A percentile compares a stretch with the other conserved stretches of the same genome.
Evolutionary conservation across 2,113 vertebrate genomes (phyloP).

Genomic region (Thryonomys swinderianus): DNA sequence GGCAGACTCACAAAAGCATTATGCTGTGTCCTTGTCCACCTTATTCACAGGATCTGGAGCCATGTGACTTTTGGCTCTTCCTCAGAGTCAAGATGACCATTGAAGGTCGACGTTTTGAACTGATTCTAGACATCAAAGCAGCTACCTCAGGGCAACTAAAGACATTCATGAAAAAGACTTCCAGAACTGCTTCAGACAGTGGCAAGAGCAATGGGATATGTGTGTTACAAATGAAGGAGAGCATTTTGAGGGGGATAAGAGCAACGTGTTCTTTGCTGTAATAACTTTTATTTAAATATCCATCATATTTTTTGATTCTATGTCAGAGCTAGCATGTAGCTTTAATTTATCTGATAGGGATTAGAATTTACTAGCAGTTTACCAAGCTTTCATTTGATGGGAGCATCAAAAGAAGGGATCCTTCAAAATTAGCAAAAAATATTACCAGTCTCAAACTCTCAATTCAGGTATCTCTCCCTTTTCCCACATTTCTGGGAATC

Average conservation of each 20-base stretch:
- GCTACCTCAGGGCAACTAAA: background rate
- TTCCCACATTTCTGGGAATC: background rate
- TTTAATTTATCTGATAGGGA: constrained; percentile 7
- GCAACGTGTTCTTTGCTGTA: background rate
- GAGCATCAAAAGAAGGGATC: background rate
- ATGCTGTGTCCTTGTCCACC: background rate
- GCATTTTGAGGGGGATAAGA: background rate
- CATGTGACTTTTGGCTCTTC: background rate
- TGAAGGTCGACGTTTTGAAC: background rate
- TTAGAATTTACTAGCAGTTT: constrained; percentile 45
- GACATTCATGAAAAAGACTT: background rate
- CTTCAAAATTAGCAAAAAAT: background rate
- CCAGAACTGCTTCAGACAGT: background rate
- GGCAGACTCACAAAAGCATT: background rate
- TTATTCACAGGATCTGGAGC: background rate
- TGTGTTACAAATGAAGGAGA: background rate
- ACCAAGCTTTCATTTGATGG: constrained; percentile 34
- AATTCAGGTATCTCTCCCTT: background rate
- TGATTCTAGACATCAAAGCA: background rate
- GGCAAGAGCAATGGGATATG: background rate
- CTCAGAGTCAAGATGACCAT: background rate
- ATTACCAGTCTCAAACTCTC: background rate
- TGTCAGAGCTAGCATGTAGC: background rate
- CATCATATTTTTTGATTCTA: background rate
- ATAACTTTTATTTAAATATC: background rate